Evolutionary conservation across 2,797 vertebrate genomes (phyloP).

Genomic region (Garrulus glandarius): DNA sequence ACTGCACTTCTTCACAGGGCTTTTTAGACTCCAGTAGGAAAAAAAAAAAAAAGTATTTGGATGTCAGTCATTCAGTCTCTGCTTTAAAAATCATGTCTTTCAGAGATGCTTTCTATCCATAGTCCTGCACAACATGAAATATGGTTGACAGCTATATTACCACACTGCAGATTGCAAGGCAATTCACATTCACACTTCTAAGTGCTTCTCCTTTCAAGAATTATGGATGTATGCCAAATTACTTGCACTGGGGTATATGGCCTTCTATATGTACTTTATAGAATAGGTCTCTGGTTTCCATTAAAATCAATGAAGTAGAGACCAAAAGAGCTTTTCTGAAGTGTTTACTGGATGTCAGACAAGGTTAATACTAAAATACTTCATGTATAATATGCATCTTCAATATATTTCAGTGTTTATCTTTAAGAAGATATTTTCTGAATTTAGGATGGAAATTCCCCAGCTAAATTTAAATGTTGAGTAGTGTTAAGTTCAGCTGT

Average conservation of each 20-base stretch:
- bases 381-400: background rate
- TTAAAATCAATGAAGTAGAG: conserved; percentile 56
- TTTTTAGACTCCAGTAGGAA: background rate
- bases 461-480: background rate
- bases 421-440: background rate
- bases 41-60: background rate
- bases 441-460: background rate
- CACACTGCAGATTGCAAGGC: conserved; percentile 56
- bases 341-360: conserved; percentile 10
- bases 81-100: conserved; percentile 25
- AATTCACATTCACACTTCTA: conserved; percentile 64
- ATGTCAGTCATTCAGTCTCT: background rate
- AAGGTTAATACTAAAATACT: conserved; percentile 35
- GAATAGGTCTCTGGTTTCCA: conserved; percentile 26
- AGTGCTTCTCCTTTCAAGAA: conserved; percentile 57
- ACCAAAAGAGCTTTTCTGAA: conserved; percentile 19
- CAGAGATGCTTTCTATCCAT: conserved; percentile 37
- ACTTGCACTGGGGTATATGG: conserved; percentile 37
- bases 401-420: background rate
- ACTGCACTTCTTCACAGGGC: background rate
- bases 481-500: background rate
- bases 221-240: conserved; percentile 58
- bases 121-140: conserved; percentile 54
- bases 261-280: conserved; percentile 44
- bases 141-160: conserved; percentile 64